A percentile compares a stretch with the other conserved stretches of the same genome.
phyloP scores from a whole-genome alignment of 1,140 invertebrate species.

The Mercenaria mercenaria region DNA sequence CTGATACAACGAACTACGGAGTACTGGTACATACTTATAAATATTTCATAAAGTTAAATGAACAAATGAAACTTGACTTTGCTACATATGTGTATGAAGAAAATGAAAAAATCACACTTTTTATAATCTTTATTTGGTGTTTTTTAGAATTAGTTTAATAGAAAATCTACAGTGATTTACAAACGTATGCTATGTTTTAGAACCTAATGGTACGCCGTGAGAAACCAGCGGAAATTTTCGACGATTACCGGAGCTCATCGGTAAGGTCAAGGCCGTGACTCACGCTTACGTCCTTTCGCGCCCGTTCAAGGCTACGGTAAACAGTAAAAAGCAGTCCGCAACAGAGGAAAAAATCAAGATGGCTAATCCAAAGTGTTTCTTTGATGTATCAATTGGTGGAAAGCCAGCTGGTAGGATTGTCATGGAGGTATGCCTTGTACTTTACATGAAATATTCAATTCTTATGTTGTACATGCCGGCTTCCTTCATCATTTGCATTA shows the following conservation, averaged over 20 bases:
- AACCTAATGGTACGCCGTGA: background rate
- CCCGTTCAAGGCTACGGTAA: background rate
- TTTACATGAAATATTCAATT: background rate
- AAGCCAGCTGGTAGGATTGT: slow-evolving; percentile 74
- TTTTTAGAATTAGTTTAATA: no score
- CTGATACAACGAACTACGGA: no score
- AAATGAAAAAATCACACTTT: no score
- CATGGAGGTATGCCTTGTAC: slow-evolving; percentile 63
- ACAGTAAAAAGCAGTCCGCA: background rate
- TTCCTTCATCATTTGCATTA: no score
- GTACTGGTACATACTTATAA: no score
- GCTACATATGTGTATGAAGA: no score
- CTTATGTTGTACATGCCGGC: slow-evolving; percentile 58
- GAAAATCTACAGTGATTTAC: no score
- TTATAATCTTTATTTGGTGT: no score
- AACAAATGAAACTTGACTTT: no score
- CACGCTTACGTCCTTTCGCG: slow-evolving; percentile 55
- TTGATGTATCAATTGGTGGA: slow-evolving; percentile 78
- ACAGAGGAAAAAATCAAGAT: background rate
- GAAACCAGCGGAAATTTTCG: slow-evolving; percentile 5
- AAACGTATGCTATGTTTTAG: background rate
- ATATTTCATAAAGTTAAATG: no score
- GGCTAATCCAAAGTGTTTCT: slow-evolving; percentile 86
- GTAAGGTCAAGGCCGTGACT: slow-evolving; percentile 42
- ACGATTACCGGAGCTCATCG: background rate